Percentiles rank a stretch among this genome's conserved stretches.
Evolutionary conservation across 2,113 vertebrate genomes (phyloP).

Genomic region (Actenoides hombroni): DNA sequence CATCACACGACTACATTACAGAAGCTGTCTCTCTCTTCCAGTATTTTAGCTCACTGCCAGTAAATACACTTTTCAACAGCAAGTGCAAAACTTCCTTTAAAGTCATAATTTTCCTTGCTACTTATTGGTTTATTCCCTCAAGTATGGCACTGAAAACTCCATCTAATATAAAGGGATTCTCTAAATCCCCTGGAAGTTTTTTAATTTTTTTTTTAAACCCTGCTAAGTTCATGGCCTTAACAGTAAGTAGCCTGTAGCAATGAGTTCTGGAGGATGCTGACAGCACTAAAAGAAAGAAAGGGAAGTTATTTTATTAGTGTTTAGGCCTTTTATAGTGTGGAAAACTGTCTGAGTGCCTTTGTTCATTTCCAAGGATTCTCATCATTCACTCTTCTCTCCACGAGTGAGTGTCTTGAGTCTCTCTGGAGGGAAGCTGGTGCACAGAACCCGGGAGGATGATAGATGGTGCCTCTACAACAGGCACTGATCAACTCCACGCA

Average conservation of each 20-base stretch:
- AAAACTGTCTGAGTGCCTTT: neutral
- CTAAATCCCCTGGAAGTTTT: neutral
- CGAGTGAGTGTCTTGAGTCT: neutral
- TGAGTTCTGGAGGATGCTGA: neutral
- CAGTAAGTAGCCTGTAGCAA: neutral
- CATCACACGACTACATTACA: neutral
- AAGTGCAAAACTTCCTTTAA: neutral
- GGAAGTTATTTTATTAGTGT: neutral
- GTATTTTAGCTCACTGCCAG: neutral
- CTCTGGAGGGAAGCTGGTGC: neutral
- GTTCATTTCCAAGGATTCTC: conserved; percentile 13
- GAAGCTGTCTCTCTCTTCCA: neutral
- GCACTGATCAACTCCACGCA: neutral
- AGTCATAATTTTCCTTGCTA: neutral
- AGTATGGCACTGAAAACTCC: neutral
- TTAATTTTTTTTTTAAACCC: neutral
- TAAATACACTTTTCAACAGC: neutral
- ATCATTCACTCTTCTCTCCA: neutral
- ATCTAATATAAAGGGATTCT: conserved; percentile 28
- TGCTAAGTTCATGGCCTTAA: conserved; percentile 28
- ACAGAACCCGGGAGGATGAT: neutral
- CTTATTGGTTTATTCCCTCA: neutral
- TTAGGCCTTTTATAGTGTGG: neutral
- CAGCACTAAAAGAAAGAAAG: neutral
- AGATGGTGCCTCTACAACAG: neutral